phyloP scores from a whole-genome alignment of 2,797 vertebrate species.

The Telmatherina bonti region DNA sequence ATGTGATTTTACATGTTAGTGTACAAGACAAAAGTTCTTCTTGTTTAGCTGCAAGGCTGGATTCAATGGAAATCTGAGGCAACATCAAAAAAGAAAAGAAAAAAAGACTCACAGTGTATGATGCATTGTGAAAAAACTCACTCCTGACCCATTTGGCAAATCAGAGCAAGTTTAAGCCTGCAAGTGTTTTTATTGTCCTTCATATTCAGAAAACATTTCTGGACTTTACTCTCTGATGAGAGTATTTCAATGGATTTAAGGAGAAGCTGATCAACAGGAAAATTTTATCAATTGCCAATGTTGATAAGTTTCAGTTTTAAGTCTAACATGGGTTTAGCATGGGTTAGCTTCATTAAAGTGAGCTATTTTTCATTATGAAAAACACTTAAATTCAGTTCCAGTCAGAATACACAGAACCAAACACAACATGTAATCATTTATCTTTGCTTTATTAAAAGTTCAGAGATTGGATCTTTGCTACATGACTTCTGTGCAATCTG shows the following conservation, averaged over 20 bases:
- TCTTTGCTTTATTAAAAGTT: conserved; percentile 14
- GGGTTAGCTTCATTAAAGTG: background rate
- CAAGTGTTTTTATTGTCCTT: background rate
- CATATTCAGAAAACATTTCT: background rate
- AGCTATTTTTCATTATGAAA: background rate
- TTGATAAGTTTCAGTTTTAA: no score
- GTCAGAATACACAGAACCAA: background rate
- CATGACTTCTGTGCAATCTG: conserved; percentile 24
- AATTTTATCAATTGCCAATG: no score
- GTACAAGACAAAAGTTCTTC: no score
- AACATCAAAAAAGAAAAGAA: background rate
- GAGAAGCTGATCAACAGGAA: no score
- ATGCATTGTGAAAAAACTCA: background rate
- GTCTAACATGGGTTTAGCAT: no score
- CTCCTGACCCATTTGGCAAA: background rate
- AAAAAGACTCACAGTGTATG: background rate
- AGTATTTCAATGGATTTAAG: background rate
- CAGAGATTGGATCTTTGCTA: conserved; percentile 26
- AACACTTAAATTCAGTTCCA: background rate
- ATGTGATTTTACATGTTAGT: no score
- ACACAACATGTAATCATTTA: background rate
- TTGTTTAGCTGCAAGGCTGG: no score
- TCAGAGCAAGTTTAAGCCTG: background rate
- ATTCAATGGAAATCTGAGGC: background rate
- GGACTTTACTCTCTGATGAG: background rate